phyloP scores from a whole-genome alignment of 2,113 vertebrate species.

The Dicentrarchus labrax region DNA sequence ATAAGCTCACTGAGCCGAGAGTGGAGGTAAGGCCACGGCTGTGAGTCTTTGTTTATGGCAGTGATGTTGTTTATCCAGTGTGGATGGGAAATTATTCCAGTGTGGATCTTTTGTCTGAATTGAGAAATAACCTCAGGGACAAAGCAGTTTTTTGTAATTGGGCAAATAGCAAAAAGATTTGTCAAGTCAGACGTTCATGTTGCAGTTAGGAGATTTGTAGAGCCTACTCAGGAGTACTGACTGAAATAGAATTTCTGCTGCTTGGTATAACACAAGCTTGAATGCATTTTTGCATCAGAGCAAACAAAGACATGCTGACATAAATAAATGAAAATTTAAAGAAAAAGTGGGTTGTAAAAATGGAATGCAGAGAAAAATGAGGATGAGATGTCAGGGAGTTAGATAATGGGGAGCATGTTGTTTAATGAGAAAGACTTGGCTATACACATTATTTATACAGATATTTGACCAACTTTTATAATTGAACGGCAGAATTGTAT shows the following conservation, averaged over 20 bases:
- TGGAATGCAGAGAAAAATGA: neutral
- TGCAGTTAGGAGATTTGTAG: neutral
- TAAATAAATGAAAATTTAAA: neutral
- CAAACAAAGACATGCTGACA: neutral
- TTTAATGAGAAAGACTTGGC: neutral
- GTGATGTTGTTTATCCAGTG: neutral
- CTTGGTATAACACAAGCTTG: neutral
- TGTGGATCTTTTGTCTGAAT: neutral
- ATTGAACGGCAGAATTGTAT: neutral
- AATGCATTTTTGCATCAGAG: neutral
- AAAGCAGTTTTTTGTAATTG: neutral
- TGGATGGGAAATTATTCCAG: neutral
- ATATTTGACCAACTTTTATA: neutral
- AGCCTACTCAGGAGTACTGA: neutral
- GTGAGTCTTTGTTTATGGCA: neutral
- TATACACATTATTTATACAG: neutral
- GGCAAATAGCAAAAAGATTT: no score
- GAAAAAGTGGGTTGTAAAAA: neutral
- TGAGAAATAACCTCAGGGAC: neutral
- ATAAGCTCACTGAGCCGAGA: constrained; percentile 96
- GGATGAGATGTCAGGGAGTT: neutral
- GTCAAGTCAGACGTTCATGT: neutral
- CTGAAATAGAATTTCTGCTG: neutral
- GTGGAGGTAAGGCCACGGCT: constrained; percentile 89
- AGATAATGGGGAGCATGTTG: neutral